phyloP scores from a whole-genome alignment of 1,140 invertebrate genomes.

The Nomia melanderi region DNA sequence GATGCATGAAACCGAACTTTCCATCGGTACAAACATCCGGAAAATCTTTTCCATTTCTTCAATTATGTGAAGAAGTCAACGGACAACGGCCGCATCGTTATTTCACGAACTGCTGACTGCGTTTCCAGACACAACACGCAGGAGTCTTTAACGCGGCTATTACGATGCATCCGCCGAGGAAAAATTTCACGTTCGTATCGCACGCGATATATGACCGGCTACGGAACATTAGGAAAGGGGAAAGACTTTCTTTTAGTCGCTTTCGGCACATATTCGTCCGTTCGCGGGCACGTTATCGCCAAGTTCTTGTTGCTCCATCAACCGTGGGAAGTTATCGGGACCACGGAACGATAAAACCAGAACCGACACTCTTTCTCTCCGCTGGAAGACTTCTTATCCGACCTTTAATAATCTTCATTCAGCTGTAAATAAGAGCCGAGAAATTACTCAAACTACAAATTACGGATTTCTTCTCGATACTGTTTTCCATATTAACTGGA shows the following conservation, averaged over 20 bases:
- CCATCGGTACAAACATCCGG: no score
- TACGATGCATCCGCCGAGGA: not conserved
- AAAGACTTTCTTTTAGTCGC: conserved; percentile 18
- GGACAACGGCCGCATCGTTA: no score
- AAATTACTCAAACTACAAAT: not conserved
- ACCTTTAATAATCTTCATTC: not conserved
- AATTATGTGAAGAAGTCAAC: not conserved
- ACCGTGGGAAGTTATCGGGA: conserved; percentile 14
- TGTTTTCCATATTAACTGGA: not conserved
- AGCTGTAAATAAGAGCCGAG: not conserved
- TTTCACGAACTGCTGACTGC: not conserved
- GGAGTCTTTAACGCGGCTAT: not conserved
- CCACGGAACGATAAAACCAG: not conserved
- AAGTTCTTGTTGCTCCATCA: not conserved
- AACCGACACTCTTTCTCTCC: not conserved
- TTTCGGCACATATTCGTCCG: conserved; percentile 17
- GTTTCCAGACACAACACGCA: conserved; percentile 4
- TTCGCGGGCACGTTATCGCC: not conserved
- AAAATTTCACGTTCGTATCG: conserved; percentile 26
- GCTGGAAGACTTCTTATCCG: no score
- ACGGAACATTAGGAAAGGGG: conserved; percentile 7
- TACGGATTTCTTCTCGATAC: not conserved
- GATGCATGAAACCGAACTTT: no score
- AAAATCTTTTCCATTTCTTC: not conserved
- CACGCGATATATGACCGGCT: conserved; percentile 4